Evolutionary conservation across 2,888 invertebrate species (phyloP).

Genomic region (Trilocha varians): DNA sequence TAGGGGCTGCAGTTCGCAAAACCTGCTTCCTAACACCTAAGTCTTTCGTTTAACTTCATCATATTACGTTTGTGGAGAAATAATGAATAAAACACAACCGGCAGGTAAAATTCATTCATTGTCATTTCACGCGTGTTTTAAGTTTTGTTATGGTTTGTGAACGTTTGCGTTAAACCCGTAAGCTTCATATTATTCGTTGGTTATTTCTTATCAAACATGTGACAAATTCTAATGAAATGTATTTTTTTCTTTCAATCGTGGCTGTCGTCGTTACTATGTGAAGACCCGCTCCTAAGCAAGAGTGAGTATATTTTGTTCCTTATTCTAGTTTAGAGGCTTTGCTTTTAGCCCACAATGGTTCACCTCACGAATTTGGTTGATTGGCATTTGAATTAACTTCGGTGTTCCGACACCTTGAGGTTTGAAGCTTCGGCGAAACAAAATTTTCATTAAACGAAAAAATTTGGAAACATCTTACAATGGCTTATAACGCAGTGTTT

Average conservation of each 20-base stretch:
- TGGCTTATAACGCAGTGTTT: slow-evolving; percentile 47
- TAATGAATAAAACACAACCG: slow-evolving; percentile 3
- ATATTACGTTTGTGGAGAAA: slow-evolving; percentile 6
- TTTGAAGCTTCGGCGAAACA: slow-evolving; percentile 24
- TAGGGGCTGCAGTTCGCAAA: slow-evolving; percentile 38
- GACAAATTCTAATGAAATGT: slow-evolving; percentile 37
- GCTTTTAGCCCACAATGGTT: slow-evolving; percentile 43
- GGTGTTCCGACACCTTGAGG: slow-evolving; percentile 19
- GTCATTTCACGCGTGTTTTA: slow-evolving; percentile 12
- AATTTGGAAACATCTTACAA: slow-evolving; percentile 33
- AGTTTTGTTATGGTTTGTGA: slow-evolving; percentile 8
- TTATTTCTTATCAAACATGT: slow-evolving; percentile 18
- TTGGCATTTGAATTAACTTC: slow-evolving; percentile 41
- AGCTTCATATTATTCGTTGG: slow-evolving; percentile 31
- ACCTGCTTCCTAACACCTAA: slow-evolving; percentile 37
- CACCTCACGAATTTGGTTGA: slow-evolving; percentile 43
- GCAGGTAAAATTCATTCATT: background rate
- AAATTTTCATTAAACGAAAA: slow-evolving; percentile 20
- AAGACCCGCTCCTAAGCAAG: slow-evolving; percentile 79
- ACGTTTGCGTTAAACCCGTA: slow-evolving; percentile 34
- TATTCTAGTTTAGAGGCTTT: slow-evolving; percentile 35
- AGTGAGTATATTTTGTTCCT: slow-evolving; percentile 68
- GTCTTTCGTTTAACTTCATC: slow-evolving; percentile 32
- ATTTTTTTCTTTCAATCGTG: slow-evolving; percentile 54
- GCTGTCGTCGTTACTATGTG: slow-evolving; percentile 50